Evolutionary conservation across 2,888 invertebrate species (phyloP), one percentile per base, ranked within the genome.

Genomic region (Perizoma affinitatum): DNA sequence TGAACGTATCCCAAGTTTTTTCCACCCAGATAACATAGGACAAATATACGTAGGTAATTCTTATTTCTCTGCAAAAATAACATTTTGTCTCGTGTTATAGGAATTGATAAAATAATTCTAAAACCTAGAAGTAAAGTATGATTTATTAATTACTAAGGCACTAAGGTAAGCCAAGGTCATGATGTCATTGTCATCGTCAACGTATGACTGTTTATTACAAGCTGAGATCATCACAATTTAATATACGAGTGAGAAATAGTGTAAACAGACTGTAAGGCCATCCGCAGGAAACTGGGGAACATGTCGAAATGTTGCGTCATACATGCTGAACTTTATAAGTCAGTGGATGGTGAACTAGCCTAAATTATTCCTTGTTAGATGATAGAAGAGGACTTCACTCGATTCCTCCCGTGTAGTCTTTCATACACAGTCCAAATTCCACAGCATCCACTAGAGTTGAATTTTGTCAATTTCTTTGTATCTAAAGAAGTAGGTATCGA

Each of bases 151-250:
- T 42, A 52, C 38, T 33, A 40, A 8, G 11, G 10, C 36, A 52
- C 38, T 33, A 40, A 8, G 11, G 10, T 36, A 57, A 73, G 71
- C 69, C 79, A 77, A 81, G 81, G 81, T 71, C 76, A 75, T 89
- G 87, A 88, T 86, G 88, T 89, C 89, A 89, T 82, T 83, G 79
- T 77, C 82, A 79, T 80, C 74, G 69, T 70, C 73, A 70, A 77
- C 68, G 71, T 72, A 79, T 80, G 78, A 81, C 74, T 79, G 72
- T 75, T 78, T 74, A 73, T 74, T 78, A 69, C 54, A 73, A 64
- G 74, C 73, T 90, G 88, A 89, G 80, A 84, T 90, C 90, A 90
- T 79, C 85, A 76, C 69, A 82, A 78, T 74, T 76, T 81, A 75
- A 79, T 82, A 78, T 71, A 75, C 65, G 62, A 75, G 64, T 67